Percentiles rank a stretch among this genome's conserved stretches.
Evolutionary conservation across 2,888 invertebrate genomes (phyloP).

Genomic region (Ypsolopha sequella): DNA sequence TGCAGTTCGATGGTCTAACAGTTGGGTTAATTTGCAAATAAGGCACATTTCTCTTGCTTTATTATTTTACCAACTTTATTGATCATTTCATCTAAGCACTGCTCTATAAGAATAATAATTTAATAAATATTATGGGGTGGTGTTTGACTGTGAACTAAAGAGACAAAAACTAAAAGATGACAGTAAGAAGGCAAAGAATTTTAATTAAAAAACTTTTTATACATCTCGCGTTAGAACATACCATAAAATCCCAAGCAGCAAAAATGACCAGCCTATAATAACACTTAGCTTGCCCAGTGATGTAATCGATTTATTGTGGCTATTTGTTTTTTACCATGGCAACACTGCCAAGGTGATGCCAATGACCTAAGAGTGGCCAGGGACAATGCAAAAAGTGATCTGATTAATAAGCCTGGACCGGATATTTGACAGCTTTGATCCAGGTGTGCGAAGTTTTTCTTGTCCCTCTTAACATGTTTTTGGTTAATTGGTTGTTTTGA

Average conservation of each 20-base stretch:
- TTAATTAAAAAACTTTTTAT: no score
- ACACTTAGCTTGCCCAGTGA: conserved; percentile 13
- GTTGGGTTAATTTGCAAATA: no score
- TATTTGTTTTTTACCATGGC: conserved; percentile 33
- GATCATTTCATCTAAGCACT: no score
- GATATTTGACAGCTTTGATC: conserved; percentile 9
- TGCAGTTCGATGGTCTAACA: no score
- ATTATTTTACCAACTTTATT: no score
- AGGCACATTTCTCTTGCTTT: no score
- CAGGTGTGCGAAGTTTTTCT: conserved; percentile 4
- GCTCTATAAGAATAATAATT: no score
- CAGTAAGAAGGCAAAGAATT: no score
- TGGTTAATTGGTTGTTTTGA: background rate
- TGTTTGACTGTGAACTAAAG: no score
- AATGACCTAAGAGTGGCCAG: conserved; percentile 35
- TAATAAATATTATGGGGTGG: no score
- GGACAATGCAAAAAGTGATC: conserved; percentile 22
- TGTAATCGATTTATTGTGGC: conserved; percentile 35
- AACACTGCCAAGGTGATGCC: conserved; percentile 42
- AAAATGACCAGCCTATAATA: conserved; percentile 5
- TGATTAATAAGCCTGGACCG: conserved; percentile 21
- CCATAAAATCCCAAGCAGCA: background rate
- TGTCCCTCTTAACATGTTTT: background rate
- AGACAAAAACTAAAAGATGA: no score
- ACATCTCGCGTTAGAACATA: background rate